Base-by-base conservation (phyloP, 1,140 invertebrate species). In the Lepeophtheirus salmonis region DNA sequence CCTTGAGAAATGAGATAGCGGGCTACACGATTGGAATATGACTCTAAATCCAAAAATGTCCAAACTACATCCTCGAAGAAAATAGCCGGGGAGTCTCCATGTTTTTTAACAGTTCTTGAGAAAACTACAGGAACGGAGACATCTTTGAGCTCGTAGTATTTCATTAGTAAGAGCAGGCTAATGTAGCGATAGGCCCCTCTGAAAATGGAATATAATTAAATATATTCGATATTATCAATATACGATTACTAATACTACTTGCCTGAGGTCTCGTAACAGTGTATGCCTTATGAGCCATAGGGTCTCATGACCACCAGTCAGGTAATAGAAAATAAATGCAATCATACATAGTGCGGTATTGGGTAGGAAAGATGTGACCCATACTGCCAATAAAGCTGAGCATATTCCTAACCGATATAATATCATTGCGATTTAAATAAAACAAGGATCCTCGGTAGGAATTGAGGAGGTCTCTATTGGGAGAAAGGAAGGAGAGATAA, bases 1-100 rank as follows among this genome's bases (percentile, higher is more conserved):
- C 73, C 74, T 3, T 66, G 54, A 18, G 65, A 63, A 56, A 67
- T 50, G 64, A 75, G 71, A 30, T 63, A 69, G 64, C 76, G 77
- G 0, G 70, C 75, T 2, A 78, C 51, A 3, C 63, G 63, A 65
- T 78, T 77, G 1, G 73, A 70, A 58, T 70, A 71, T 22, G 70
- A 64, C 50, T 78, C 74, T 0, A 76, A 60, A 63, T 67, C 58
- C 1, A 41, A 25, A 55, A 61, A 61, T 4, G 50, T 61, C 59
- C 59, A 61, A 52, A n/a, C 20, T 14, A 17, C n/a, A 20, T 61
- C 59, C 50, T 61, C 59, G 25, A 54, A 53, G 54, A 22, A 17
- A 16, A 61, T 17, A 18, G 18, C 18, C 1, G 25, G 41, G n/a
- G 17, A 17, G 16, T 61, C 18, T 1, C 17, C 17, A 25, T 61